Base-by-base conservation (phyloP, 2,113 vertebrate genomes). In the Austrofundulus limnaeus region DNA sequence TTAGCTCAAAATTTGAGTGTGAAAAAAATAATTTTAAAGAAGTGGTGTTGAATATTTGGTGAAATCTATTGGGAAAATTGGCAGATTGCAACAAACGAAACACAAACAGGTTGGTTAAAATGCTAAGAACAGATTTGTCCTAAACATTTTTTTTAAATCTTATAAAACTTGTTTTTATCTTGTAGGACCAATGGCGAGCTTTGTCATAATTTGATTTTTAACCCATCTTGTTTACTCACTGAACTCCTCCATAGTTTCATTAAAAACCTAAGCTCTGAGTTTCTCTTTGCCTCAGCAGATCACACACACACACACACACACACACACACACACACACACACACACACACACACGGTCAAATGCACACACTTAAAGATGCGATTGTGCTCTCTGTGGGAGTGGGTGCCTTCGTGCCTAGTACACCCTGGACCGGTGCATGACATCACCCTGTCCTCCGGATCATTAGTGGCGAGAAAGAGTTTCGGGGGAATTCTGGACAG, bases 351-450 rank as follows among this genome's bases (percentile, higher is more conserved):
- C 60, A 71, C 78, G n/a, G 65, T 59, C 55, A 1, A 59, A 72
- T 59, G 55, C 53, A 65, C 80, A 69, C 66, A 57, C 39, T 66
- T 54, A 50, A 61, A 80, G 68, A 81, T 77, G 72, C 15, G 51
- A 66, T 79, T 63, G 67, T 82, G 75, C 67, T 57, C 72, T 64
- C 70, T 82, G 80, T 48, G 58, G 79, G 74, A 82, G 78, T 75
- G 70, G 80, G 83, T 39, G 54, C 58, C 73, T 73, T 86, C 75
- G 89, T 91, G 87, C 89, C 92, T 92, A 90, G 92, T 72, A 92
- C 90, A 78, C 78, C 47, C 72, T 54, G 82, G 78, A 78, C 78
- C 87, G 68, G 61, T 52, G 72, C 71, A 85, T 91, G 83, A 91
- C 82, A 86, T 88, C 89, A 89, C 74, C 72, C 74, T 58, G 81